These are phyloP conservation scores for Barypeithes pellucidus DNA, from an alignment of 2,888 invertebrate species.

Conservation along the genomic window DNA sequence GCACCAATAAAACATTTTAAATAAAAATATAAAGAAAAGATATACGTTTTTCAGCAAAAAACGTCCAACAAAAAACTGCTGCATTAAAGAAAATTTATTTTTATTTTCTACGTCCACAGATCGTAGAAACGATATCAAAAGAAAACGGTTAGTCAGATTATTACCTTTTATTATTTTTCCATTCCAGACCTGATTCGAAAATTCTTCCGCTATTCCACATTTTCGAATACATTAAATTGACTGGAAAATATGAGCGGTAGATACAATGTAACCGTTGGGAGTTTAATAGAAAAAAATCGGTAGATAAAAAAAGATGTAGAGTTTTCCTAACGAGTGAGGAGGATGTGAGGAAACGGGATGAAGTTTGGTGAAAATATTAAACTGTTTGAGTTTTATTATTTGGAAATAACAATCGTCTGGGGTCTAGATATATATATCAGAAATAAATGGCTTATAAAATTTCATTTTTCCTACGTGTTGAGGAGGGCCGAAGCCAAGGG, in stretches of 20 bases:
- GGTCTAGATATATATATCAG: background rate
- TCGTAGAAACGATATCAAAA: background rate
- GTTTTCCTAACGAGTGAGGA: slow-evolving; percentile 14
- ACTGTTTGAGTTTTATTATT: slow-evolving; percentile 36
- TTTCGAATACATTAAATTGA: slow-evolving; percentile 43
- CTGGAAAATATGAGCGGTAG: slow-evolving; percentile 46
- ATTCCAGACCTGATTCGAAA: background rate
- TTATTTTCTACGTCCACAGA: background rate
- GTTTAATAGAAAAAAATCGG: slow-evolving; percentile 15
- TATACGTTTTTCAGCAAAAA: no score
- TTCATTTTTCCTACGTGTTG: background rate
- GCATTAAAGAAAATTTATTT: background rate
- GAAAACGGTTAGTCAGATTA: background rate
- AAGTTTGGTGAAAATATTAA: slow-evolving; percentile 33
- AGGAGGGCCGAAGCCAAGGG: background rate
- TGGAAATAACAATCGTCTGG: slow-evolving; percentile 23
- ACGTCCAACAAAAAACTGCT: no score
- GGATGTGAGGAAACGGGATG: slow-evolving; percentile 25
- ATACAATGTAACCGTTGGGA: slow-evolving; percentile 35
- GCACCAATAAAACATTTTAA: no score
- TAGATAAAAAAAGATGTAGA: slow-evolving; percentile 35
- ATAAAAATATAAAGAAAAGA: no score
- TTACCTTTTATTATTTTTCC: slow-evolving; percentile 6
- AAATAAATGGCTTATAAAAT: background rate
- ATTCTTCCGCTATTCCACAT: background rate